Base-by-base conservation (phyloP, 1,140 invertebrate genomes). In the Saccostrea cuccullata region DNA sequence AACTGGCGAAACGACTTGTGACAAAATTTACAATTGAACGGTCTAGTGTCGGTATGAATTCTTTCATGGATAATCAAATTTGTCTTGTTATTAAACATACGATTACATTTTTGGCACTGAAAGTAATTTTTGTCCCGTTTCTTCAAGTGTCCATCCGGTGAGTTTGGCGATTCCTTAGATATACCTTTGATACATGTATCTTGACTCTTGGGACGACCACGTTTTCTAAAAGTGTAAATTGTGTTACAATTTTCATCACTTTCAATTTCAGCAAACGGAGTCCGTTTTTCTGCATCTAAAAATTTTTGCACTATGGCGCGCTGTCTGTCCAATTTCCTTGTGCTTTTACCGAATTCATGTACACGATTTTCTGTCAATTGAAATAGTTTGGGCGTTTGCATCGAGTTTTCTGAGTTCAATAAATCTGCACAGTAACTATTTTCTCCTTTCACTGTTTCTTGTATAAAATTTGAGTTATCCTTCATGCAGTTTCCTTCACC, bases 261-360 rank as follows among this genome's bases (percentile, higher is more conserved):
- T 15, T 77, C 30, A 23, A 36, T 36, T 77, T 77, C 30, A 12
- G 70, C 6, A 30, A 77, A 36, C 15, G 70, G 11, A 2, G 23
- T 15, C 11, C 70, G 23, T 77, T 77, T 77, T 4, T 77, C 70
- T 77, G 70, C 70, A 5, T 77, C 70, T 36, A 77, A 30, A 77
- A 77, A 77, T 30, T 26, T 26, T 17, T 36, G 23, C 70, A 77
- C 70, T 77, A 77, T 77, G 23, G 70, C 70, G 26, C 26, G 30
- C 26, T 77, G 70, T 77, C 70, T 77, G 11, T 77, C 70, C 15
- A 77, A 77, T 5, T 77, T 77, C 30, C 13, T 77, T 77, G 70
- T 0, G 0, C 70, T 13, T 47, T 47, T 47, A 47, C 1, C 47
- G 5, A 47, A 47, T 47, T 47, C 47, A 47, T 47, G 1, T 47